Evolutionary conservation across 2,113 vertebrate species (phyloP).

Genomic region (Pardalotus punctatus): DNA sequence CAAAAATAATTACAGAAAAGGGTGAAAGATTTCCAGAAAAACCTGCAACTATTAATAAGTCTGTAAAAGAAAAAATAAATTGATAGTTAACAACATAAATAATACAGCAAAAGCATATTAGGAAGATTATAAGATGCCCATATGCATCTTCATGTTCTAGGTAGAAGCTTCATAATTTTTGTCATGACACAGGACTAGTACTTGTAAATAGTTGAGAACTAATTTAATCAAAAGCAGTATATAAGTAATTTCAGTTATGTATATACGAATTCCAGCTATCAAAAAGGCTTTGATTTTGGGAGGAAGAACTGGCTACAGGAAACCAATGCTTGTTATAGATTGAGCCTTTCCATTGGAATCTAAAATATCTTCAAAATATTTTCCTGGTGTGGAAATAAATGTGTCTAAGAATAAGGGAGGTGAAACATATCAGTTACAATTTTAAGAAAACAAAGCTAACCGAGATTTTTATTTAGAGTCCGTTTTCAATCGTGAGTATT

Average conservation of each 20-base stretch:
- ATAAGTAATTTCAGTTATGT: not conserved
- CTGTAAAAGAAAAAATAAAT: not conserved
- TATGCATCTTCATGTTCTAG: not conserved
- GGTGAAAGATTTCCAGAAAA: not conserved
- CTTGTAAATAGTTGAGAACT: not conserved
- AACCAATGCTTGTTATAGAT: not conserved
- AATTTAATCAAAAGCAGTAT: not conserved
- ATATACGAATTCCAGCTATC: not conserved
- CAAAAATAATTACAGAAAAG: not conserved
- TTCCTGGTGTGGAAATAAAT: not conserved
- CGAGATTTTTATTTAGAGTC: not conserved
- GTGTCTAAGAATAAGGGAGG: not conserved
- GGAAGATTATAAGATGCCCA: not conserved
- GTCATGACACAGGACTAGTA: not conserved
- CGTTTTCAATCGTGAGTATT: conserved; percentile 20
- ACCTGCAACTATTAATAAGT: not conserved
- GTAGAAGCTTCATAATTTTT: not conserved
- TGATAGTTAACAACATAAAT: not conserved
- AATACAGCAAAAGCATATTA: not conserved
- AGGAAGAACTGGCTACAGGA: not conserved
- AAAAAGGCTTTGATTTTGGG: not conserved
- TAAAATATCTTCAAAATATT: not conserved
- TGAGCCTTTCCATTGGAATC: not conserved
- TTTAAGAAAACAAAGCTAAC: not conserved
- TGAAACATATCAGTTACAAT: not conserved